These are phyloP conservation scores for Notarius quadriscutis DNA, from an alignment of 2,113 vertebrate species.

Conservation along the genomic window DNA sequence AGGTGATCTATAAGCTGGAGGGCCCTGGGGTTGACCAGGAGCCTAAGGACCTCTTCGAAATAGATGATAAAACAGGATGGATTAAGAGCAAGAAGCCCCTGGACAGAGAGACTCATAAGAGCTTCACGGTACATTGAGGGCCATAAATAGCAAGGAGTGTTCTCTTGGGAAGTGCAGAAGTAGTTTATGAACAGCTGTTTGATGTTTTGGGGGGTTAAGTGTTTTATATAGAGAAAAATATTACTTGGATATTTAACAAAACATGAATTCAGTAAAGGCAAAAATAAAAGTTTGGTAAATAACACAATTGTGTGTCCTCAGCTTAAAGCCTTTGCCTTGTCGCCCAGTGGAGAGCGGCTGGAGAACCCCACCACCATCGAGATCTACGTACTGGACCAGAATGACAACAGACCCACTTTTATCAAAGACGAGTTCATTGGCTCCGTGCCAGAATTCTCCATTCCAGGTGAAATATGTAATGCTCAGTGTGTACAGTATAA, in stretches of 20 bases:
- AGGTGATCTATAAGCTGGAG: slow-evolving; percentile 94
- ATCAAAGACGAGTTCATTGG: slow-evolving; percentile 75
- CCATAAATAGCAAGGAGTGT: slow-evolving; percentile 1
- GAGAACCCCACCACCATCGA: slow-evolving; percentile 94
- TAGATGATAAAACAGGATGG: slow-evolving; percentile 85
- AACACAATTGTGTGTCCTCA: slow-evolving; percentile 56
- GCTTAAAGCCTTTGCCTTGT: slow-evolving; percentile 91
- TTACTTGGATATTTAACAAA: not conserved
- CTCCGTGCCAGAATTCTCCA: slow-evolving; percentile 81
- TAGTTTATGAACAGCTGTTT: slow-evolving; percentile 26
- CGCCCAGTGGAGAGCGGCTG: slow-evolving; percentile 82
- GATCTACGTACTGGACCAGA: slow-evolving; percentile 95
- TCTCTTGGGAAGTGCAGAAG: not conserved
- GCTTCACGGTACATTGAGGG: slow-evolving; percentile 77
- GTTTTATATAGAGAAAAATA: slow-evolving; percentile 10
- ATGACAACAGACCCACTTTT: slow-evolving; percentile 91
- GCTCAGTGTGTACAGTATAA: no score
- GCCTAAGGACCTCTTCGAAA: slow-evolving; percentile 88
- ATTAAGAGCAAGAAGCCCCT: slow-evolving; percentile 86
- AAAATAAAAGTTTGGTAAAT: not conserved
- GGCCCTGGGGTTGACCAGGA: slow-evolving; percentile 92
- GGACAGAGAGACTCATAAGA: slow-evolving; percentile 86
- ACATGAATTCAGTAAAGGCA: not conserved
- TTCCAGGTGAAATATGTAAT: slow-evolving; percentile 77
- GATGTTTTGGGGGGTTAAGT: slow-evolving; percentile 13